These are phyloP conservation scores for Isichthys henryi DNA, from an alignment of 2,113 vertebrate genomes.

Conservation along the genomic window DNA sequence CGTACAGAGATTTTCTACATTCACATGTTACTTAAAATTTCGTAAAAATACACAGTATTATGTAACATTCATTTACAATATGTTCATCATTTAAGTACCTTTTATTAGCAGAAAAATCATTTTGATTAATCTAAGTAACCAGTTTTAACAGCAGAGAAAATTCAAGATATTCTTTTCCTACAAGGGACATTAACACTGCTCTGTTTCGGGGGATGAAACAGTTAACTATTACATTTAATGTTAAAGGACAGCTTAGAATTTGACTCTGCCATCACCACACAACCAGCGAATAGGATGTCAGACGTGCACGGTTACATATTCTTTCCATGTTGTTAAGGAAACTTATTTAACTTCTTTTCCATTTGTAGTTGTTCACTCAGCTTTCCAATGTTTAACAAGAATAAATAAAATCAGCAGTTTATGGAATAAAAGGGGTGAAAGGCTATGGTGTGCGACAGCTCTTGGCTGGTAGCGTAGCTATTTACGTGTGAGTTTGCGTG, in stretches of 20 bases:
- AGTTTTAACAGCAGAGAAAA: background rate
- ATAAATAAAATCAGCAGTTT: background rate
- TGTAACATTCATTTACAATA: background rate
- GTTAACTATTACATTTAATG: background rate
- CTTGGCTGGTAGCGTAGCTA: background rate
- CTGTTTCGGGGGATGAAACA: background rate
- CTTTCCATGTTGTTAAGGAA: background rate
- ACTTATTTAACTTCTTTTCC: background rate
- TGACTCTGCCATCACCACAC: background rate
- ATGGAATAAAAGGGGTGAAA: background rate
- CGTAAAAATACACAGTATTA: background rate
- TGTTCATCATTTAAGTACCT: background rate
- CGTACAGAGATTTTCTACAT: background rate
- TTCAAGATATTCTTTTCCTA: background rate
- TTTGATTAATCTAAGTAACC: background rate
- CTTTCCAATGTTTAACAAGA: background rate
- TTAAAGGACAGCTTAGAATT: background rate
- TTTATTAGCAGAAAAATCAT: background rate
- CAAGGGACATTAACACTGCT: background rate
- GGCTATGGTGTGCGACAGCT: background rate
- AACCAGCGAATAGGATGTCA: background rate
- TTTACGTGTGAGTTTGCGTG: background rate
- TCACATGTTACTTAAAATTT: background rate
- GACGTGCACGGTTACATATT: background rate
- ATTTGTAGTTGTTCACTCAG: background rate